A percentile compares a stretch with the other conserved stretches of the same genome.
Conservation (phyloP, 2,888 invertebrate genomes). For the Trichopria drosophilae region DNA sequence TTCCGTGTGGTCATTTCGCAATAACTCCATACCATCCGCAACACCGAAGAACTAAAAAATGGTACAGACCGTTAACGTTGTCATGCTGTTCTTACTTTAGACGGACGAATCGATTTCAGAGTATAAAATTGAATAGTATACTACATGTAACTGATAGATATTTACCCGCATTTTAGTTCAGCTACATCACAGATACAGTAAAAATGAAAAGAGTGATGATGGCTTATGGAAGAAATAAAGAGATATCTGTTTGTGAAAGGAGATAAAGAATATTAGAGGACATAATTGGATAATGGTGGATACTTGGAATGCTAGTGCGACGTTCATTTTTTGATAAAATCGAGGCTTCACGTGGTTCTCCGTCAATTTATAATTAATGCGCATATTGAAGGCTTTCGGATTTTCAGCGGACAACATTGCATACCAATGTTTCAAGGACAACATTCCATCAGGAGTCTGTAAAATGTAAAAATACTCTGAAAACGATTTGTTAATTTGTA, state of each 20-base stretch:
- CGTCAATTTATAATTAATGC: conserved; percentile 17
- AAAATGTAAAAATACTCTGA: conserved; percentile 5
- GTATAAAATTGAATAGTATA: too few relatives aligned
- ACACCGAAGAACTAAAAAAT: conserved; percentile 11
- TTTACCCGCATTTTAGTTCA: too few relatives aligned
- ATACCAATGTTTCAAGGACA: conserved; percentile 26
- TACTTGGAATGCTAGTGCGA: conserved; percentile 18
- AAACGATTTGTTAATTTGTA: too few relatives aligned
- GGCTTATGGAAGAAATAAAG: too few relatives aligned
- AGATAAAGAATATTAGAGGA: not conserved
- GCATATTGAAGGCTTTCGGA: conserved; percentile 14
- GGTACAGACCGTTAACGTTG: too few relatives aligned
- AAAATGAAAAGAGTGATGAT: too few relatives aligned
- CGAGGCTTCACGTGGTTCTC: conserved; percentile 17
- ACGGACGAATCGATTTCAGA: too few relatives aligned
- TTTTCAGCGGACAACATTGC: too few relatives aligned
- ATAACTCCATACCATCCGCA: conserved; percentile 14
- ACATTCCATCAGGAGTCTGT: conserved; percentile 26
- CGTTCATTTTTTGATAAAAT: conserved; percentile 27
- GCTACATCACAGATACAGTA: too few relatives aligned
- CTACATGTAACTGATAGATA: too few relatives aligned
- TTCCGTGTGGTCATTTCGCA: conserved; percentile 12
- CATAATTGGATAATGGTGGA: not conserved
- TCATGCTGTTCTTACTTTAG: too few relatives aligned
- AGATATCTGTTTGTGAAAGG: too few relatives aligned